Conservation (phyloP, 2,888 invertebrate genomes). For the Apotomis capreana region DNA sequence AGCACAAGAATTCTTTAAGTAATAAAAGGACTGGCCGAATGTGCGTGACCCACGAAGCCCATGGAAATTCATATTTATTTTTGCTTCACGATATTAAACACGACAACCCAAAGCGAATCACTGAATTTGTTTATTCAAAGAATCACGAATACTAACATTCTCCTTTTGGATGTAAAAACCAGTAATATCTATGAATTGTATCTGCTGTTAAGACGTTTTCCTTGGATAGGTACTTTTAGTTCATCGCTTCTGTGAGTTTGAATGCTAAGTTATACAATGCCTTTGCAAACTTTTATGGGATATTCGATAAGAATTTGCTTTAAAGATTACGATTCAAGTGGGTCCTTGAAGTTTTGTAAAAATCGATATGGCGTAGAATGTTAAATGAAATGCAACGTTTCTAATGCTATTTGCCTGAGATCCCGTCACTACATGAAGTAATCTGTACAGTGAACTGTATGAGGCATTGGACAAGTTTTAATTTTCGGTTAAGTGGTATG, state of each 20-base stretch:
- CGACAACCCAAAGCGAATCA: conserved; percentile 45
- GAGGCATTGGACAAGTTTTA: too few species aligned
- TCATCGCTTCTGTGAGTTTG: conserved; percentile 4
- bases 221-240: neutral
- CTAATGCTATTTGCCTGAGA: too few species aligned
- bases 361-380: neutral
- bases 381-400: neutral
- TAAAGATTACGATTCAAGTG: too few species aligned
- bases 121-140: conserved; percentile 27
- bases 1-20: conserved; percentile 69
- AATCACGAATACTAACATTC: conserved; percentile 11
- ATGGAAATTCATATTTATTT: conserved; percentile 74
- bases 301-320: neutral
- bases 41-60: conserved; percentile 70
- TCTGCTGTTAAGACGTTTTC: neutral
- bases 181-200: neutral
- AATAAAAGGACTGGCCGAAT: conserved; percentile 68
- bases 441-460: too few species aligned
- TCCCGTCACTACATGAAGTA: too few species aligned
- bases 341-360: neutral
- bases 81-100: conserved; percentile 57
- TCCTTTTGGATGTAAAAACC: neutral
- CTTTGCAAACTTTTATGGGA: neutral
- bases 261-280: conserved; percentile 16
- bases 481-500: too few species aligned